Base-by-base conservation (phyloP, 2,113 vertebrate species). In the Balaeniceps rex region DNA sequence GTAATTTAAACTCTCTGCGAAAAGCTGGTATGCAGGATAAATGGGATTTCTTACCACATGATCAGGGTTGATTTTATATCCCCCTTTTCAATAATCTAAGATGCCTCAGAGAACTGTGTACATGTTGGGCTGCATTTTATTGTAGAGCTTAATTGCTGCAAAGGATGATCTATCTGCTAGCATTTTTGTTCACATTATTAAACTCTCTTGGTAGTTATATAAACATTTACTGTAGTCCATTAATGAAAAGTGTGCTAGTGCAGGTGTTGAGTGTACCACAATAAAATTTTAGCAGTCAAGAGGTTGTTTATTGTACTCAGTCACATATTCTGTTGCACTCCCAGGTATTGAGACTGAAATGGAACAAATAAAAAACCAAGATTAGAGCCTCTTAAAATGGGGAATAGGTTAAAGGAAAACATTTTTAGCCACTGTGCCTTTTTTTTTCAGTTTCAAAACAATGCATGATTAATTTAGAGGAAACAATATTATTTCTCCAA, bases 171-270 rank as follows among this genome's bases (percentile, higher is more conserved):
- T 82, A 68, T 90, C 66, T 86, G 80, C 33, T 76, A 93, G 71
- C 89, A 61, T 44, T 96, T 93, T 95, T 96, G 19, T 89, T 95
- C 88, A 25, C n/a, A 57, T 94, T 77, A 74, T 82, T 82, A 92
- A 95, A 94, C 34, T 90, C 83, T 97, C 93, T 70, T 97, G 61
- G 68, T 93, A 88, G 61, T 91, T 96, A 81, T 89, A 95, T 93
- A 94, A 97, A 88, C 70, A 90, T 94, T 97, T 97, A 92, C 83
- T 71, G 72, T 92, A 94, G 57, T 66, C 94, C 65, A 71, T 95
- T 95, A 96, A 87, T 80, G 75, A 87, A 90, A 90, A 95, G 81
- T 81, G 9, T 82, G 46, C 77, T 94, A 31, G 40, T 91, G n/a
- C 90, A 97, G 97, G 96, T 89, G 93, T 40, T 96, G 92, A 97